Evolutionary conservation across 2,797 vertebrate species (phyloP), one percentile per base, ranked within the genome.

Genomic region (Sebastes minor): DNA sequence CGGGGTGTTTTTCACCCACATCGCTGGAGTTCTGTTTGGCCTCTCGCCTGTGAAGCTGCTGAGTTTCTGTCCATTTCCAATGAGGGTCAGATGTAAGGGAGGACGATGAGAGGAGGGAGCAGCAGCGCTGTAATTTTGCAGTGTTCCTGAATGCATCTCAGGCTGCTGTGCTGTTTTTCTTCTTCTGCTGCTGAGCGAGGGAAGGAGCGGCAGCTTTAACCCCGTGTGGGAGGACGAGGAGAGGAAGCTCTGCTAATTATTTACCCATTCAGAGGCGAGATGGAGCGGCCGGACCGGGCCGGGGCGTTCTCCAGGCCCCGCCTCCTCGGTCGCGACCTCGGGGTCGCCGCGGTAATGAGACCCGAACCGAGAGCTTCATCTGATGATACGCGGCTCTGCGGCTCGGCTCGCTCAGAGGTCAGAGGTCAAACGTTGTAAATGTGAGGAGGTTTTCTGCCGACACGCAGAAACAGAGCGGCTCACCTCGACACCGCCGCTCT

Each of bases 361-460:
- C 65, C 56, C 9, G 4, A 57, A 59, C 49, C 6, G 13, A 63
- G 72, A 23, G 59, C 62, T 74, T 74, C 42, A 46, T 18, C 62
- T 67, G 76, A 88, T 75, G 62, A 67, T 88, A 75, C 33, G 64
- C 22, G 53, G 76, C 49, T 69, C 70, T 12, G 74, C 74, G 69
- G 75, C 86, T 89, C 78, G 11, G 78, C 53, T 6, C 27, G 0
- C 46, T 25, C 61, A 6, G 69, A 63, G 86, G 80, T 93, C 88
- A 71, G 55, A 91, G 93, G 81, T 93, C 93, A 95, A 93, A 88
- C 71, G 25, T 84, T 85, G 88, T 82, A 78, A 89, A 94, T 92
- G 89, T 74, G 83, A 88, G 87, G 67, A 69, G 82, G 79, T 77
- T 82, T 42, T 53, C 68, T 76, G 80, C 61, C 68, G 59, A 82